phyloP scores from a whole-genome alignment of 2,113 vertebrate species.

The Pandion haliaetus region DNA sequence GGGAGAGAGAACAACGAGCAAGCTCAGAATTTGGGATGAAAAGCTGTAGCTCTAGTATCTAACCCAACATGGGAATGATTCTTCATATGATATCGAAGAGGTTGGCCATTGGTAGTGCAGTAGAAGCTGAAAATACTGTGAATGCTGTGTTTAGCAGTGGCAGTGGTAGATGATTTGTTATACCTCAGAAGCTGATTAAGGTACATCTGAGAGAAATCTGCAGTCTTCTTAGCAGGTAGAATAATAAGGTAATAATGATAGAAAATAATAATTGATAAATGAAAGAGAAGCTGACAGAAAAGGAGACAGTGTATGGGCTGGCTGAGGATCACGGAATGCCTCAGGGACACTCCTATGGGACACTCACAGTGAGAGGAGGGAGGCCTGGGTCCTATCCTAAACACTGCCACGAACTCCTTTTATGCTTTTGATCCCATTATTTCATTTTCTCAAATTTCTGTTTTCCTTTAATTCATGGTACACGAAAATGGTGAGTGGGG shows the following conservation, averaged over 20 bases:
- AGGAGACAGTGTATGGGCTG: background rate
- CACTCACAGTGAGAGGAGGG: fast-evolving
- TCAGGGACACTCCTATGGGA: background rate
- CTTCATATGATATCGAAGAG: background rate
- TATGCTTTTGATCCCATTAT: background rate
- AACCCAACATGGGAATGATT: background rate
- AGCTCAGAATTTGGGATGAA: background rate
- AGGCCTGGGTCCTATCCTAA: background rate
- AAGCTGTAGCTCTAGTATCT: background rate
- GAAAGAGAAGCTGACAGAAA: background rate
- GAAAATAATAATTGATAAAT: background rate
- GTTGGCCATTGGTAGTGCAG: background rate
- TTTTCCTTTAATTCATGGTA: background rate
- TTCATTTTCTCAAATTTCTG: background rate
- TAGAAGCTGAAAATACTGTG: background rate
- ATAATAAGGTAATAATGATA: background rate
- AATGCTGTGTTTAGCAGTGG: background rate
- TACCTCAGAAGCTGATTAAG: background rate
- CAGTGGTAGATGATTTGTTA: background rate
- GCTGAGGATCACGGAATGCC: background rate
- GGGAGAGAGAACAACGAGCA: background rate
- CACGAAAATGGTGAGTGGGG: background rate
- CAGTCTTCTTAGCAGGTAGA: background rate
- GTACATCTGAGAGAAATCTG: background rate
- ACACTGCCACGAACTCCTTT: background rate